Conservation (phyloP, 2,113 vertebrate genomes). For the Calyptomena viridis region DNA sequence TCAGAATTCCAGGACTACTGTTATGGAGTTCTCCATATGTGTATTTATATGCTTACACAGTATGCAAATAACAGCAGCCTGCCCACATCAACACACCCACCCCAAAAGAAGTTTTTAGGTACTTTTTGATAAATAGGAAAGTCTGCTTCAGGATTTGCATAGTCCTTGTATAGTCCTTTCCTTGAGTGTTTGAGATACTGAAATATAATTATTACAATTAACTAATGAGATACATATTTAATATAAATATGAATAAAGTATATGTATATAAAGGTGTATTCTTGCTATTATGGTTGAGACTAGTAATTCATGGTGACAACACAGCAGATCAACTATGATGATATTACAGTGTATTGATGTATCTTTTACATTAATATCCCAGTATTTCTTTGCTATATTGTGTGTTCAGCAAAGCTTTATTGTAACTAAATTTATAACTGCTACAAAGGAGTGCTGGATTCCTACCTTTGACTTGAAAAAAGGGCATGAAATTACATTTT, state of each 20-base stretch:
- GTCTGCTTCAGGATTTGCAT: neutral
- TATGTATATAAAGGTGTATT: slow-evolving; percentile 43
- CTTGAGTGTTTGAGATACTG: neutral
- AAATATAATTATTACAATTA: neutral
- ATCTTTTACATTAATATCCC: neutral
- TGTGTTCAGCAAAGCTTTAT: neutral
- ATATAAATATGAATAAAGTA: slow-evolving; percentile 29
- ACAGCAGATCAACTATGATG: neutral
- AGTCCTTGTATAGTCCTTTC: neutral
- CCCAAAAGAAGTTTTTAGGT: neutral
- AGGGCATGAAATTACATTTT: neutral
- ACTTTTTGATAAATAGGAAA: neutral
- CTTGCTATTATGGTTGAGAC: neutral
- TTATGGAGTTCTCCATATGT: neutral
- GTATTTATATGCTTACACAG: neutral
- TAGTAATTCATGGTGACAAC: neutral
- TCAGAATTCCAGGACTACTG: neutral
- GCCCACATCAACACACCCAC: neutral
- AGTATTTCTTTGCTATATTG: neutral
- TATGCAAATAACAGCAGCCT: neutral
- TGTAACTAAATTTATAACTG: neutral
- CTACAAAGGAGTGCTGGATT: neutral
- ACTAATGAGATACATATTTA: neutral
- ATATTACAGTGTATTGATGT: neutral
- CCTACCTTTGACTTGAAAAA: neutral